Base-by-base conservation (phyloP, 2,888 invertebrate species). In the Mythimna pallens region DNA sequence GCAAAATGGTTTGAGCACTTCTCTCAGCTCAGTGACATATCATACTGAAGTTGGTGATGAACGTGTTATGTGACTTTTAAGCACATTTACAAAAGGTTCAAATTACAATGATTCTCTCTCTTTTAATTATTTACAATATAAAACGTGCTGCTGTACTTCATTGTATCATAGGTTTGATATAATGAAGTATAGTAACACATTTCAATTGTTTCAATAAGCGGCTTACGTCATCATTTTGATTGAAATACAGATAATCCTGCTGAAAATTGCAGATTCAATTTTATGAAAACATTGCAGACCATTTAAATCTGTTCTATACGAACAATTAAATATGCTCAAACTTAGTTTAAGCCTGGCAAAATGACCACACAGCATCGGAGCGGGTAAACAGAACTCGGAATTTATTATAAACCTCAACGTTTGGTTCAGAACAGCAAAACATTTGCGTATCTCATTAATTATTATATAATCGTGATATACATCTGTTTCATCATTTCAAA, bases 261-360 rank as follows among this genome's bases (percentile, higher is more conserved):
- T 30, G 4, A 40, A 36, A 59, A 36, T 40, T 43, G 40, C 58
- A 10, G 12, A 54, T 64, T 43, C 17, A 67, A 58, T 34, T 58
- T 12, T 40, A 3, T 9, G 7, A 57, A 55, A 57, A 36, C 8
- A 70, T 67, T 67, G 1, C 10, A 22, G 12, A 63, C 14, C 4
- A 43, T 64, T 64, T 30, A 8, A 68, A 76, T 62, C 34, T 64
- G 22, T 14, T 58, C 30, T 58, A 57, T 58, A 36, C 40, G 36
- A 75, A 76, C 36, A 65, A 76, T 54, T 14, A 64, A 66, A 61
- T 64, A 69, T 57, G 58, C 22, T 59, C 30, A 52, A 68, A 80
- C 43, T 66, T 63, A n/a, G 52, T 52, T 63, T 30, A 65, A 63
- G 6, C n/a, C 58, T 55, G 71, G 55, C 54, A 68, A 58, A 63